These are phyloP conservation scores for Anticlea derivata DNA, from an alignment of 2,888 invertebrate species.

Conservation along the genomic window DNA sequence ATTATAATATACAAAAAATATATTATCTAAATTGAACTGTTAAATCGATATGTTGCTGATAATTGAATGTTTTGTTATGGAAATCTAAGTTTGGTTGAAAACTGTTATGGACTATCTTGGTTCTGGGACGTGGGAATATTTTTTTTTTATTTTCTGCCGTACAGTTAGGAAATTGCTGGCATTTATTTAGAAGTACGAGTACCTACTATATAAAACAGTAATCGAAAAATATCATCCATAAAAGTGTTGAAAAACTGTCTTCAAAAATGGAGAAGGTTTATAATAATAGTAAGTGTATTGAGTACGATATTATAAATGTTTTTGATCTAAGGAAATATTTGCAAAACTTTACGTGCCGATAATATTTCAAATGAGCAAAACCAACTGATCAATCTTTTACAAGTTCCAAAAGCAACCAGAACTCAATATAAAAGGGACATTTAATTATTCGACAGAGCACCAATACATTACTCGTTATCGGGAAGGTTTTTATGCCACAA, in stretches of 20 bases:
- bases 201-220: too few relatives aligned
- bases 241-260: too few relatives aligned
- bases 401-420: too few relatives aligned
- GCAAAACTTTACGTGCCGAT: too few relatives aligned
- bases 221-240: too few relatives aligned
- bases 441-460: slow-evolving; percentile 75
- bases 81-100: slow-evolving; percentile 8
- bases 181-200: too few relatives aligned
- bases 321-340: too few relatives aligned
- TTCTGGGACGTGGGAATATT: slow-evolving; percentile 12
- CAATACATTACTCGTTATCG: slow-evolving; percentile 79
- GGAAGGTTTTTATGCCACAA: slow-evolving; percentile 64
- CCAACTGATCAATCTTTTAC: slow-evolving; percentile 8
- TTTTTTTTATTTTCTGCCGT: not conserved
- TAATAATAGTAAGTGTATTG: too few relatives aligned
- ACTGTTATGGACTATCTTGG: slow-evolving; percentile 5
- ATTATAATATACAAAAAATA: slow-evolving; percentile 37
- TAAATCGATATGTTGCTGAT: slow-evolving; percentile 25
- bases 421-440: slow-evolving; percentile 65
- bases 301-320: too few relatives aligned
- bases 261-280: too few relatives aligned
- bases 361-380: slow-evolving; percentile 1
- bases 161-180: too few relatives aligned
- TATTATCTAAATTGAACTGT: slow-evolving; percentile 29
- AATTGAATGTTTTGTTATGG: slow-evolving; percentile 29